phyloP scores from a whole-genome alignment of 2,888 invertebrate genomes.

The Clusia tigrina region DNA sequence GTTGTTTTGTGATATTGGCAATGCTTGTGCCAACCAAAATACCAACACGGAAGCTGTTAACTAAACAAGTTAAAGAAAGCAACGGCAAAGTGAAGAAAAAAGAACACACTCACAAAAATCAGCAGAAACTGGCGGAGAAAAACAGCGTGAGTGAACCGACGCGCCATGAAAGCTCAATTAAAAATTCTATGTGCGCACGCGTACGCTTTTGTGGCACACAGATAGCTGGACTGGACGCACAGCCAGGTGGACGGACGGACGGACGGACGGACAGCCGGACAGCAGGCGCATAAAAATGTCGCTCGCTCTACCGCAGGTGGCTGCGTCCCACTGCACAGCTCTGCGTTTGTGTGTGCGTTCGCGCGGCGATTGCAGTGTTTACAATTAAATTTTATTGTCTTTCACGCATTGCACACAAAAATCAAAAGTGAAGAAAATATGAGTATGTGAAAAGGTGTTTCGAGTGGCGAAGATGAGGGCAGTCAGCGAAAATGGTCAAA shows the following conservation, averaged over 20 bases:
- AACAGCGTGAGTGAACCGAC: neutral
- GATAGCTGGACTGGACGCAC: too few species aligned
- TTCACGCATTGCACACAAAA: constrained; percentile 20
- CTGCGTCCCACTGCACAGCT: neutral
- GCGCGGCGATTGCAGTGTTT: neutral
- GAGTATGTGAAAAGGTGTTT: too few species aligned
- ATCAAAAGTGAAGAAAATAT: too few species aligned
- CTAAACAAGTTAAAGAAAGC: neutral
- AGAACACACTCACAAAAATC: too few species aligned
- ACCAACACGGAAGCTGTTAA: constrained; percentile 20
- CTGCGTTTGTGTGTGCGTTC: too few species aligned
- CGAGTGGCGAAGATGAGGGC: neutral
- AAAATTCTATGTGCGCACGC: constrained; percentile 50
- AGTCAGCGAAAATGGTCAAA: neutral
- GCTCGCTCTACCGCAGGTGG: constrained; percentile 13
- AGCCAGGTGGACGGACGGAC: neutral
- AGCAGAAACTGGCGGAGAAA: too few species aligned
- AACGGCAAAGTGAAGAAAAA: neutral
- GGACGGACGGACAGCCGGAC: too few species aligned
- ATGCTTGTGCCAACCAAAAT: constrained; percentile 3
- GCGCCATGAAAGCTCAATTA: constrained; percentile 42
- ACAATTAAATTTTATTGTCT: constrained; percentile 14
- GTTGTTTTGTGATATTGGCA: neutral
- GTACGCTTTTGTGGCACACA: too few species aligned
- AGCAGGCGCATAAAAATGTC: constrained; percentile 6